Evolutionary conservation across 2,113 vertebrate species (phyloP).

Genomic region (Chrysemys picta): DNA sequence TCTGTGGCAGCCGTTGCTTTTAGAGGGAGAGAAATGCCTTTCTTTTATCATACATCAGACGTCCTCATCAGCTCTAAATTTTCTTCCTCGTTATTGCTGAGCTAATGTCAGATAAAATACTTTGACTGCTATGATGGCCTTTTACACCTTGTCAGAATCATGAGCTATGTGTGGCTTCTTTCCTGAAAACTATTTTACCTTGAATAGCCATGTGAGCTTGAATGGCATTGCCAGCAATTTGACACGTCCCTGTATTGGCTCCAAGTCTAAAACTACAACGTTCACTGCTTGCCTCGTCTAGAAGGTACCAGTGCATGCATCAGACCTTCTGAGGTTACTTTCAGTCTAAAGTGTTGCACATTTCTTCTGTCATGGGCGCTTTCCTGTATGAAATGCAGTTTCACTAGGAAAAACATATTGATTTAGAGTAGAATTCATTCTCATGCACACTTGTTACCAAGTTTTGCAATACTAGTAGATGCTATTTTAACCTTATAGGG

Average conservation of each 20-base stretch:
- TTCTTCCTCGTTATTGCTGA: not conserved
- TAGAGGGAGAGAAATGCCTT: not conserved
- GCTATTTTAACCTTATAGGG: not conserved
- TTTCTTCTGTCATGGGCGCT: not conserved
- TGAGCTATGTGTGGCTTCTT: not conserved
- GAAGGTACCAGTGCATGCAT: not conserved
- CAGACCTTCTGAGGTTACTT: not conserved
- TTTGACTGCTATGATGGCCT: not conserved
- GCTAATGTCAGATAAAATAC: not conserved
- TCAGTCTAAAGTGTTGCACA: not conserved
- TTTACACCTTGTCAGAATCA: not conserved
- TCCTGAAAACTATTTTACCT: fast-evolving
- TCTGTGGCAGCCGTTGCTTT: not conserved
- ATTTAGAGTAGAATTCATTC: not conserved
- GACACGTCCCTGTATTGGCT: not conserved
- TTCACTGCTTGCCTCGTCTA: not conserved
- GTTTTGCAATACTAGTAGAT: not conserved
- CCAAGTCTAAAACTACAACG: not conserved
- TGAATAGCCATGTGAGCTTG: not conserved
- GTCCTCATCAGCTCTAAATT: fast-evolving
- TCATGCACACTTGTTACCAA: not conserved
- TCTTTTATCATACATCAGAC: not conserved
- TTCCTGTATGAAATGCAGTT: not conserved
- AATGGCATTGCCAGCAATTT: not conserved
- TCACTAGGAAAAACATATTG: not conserved